Evolutionary conservation across 1,140 invertebrate species (phyloP), one percentile per base, ranked within the genome.

Genomic region (Saxidomus purpurata): DNA sequence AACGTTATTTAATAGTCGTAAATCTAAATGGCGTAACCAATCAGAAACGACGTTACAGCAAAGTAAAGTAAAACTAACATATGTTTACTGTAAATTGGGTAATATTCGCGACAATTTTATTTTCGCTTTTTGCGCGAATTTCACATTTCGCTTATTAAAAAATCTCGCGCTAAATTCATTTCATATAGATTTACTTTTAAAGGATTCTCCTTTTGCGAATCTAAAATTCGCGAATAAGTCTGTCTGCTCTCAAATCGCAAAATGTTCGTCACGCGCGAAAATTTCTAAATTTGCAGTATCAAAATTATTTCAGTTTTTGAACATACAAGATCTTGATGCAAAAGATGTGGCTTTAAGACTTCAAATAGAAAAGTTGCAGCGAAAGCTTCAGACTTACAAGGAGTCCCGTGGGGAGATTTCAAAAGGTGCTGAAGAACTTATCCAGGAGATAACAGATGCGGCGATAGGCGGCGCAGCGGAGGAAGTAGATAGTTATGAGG

Each of bases 341-440:
- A 49, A 31, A 19, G 76, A 79, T 55, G 28, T 11, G 8, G 47
- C 3, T 15, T 3, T 79, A 19, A 28, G 34, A 17, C 76, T 79
- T 15, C 76, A 79, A 36, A 55, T 79, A 52, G 76, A 79, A 79
- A 34, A 34, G 47, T 36, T 79, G 28, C 28, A 55, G 19, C 40
- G 31, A 28, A 55, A 79, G 22, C 36, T 79, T 19, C 67, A 28
- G 34, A 22, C 34, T 2, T 36, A 2, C 36, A 36, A 19, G 28
- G 6, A 22, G 15, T 31, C 11, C 2, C 31, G 34, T 28, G 34
- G 34, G 19, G 34, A 71, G 22, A 6, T 71, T 36, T 31, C 13
- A 1, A 8, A 40, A 1, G 34, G 67, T 38, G 34, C 34, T 2
- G 34, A 38, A n/a, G 15, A 71, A 4, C 17, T 71, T 1, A 71